Evolutionary conservation across 2,888 invertebrate species (phyloP).

Genomic region (Xestia sexstrigata): DNA sequence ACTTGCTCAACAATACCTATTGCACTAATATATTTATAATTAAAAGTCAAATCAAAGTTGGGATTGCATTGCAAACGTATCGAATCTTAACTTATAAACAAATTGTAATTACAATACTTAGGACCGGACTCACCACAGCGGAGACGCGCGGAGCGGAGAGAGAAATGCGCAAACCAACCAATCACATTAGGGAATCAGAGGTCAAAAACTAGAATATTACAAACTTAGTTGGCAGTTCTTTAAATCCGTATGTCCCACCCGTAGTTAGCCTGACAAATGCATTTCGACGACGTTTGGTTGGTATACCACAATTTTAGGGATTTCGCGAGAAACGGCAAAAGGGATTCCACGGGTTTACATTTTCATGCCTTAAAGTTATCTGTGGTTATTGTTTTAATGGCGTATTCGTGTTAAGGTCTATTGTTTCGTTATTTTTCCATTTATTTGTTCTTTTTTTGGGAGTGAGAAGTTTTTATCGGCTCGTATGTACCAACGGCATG

Average conservation of each 20-base stretch:
- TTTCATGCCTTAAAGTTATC: conserved; percentile 35
- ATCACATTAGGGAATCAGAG: too few species aligned
- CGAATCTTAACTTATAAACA: too few species aligned
- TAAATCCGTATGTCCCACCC: conserved; percentile 1
- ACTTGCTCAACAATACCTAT: too few species aligned
- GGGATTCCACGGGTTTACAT: conserved; percentile 44
- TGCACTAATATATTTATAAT: too few species aligned
- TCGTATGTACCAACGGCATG: neutral
- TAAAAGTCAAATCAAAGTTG: too few species aligned
- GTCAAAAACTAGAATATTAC: too few species aligned
- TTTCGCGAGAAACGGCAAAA: conserved; percentile 31
- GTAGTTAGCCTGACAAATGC: conserved; percentile 51
- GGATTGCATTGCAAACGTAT: too few species aligned
- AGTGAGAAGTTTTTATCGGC: neutral
- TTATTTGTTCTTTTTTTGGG: neutral
- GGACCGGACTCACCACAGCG: too few species aligned
- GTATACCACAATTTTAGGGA: conserved; percentile 48
- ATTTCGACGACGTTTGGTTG: conserved; percentile 43
- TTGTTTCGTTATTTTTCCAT: neutral
- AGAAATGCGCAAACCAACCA: too few species aligned
- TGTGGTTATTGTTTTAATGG: conserved; percentile 35
- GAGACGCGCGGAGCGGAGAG: too few species aligned
- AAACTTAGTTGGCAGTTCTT: neutral
- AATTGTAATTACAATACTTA: too few species aligned
- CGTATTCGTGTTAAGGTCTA: conserved; percentile 1